Percentiles rank a stretch among this genome's conserved stretches.
Conservation (phyloP, 1,140 invertebrate genomes). For the Dendrolimus punctatus region DNA sequence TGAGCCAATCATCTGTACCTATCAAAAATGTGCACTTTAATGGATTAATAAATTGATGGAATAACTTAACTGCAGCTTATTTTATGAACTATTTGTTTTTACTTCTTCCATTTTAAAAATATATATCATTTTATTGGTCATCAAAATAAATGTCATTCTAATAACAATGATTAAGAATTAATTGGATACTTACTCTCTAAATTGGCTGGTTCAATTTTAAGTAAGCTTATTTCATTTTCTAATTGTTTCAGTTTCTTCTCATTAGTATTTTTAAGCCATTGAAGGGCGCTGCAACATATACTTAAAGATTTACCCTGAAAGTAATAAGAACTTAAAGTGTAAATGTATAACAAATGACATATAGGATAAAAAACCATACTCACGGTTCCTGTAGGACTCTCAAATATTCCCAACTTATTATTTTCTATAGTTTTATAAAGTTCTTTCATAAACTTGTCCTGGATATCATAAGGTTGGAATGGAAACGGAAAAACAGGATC, state of each 20-base stretch:
- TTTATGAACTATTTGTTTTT: too few species aligned
- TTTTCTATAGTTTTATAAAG: constrained; percentile 86
- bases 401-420: constrained; percentile 93
- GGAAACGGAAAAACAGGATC: constrained; percentile 85
- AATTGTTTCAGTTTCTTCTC: constrained; percentile 70
- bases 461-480: constrained; percentile 91
- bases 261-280: constrained; percentile 86
- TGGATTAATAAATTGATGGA: too few species aligned
- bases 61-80: too few species aligned
- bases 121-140: too few species aligned
- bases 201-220: constrained; percentile 71
- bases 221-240: constrained; percentile 64
- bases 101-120: too few species aligned
- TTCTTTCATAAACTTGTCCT: constrained; percentile 91
- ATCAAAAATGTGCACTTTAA: not conserved
- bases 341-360: not conserved
- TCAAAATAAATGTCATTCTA: too few species aligned
- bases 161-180: too few species aligned
- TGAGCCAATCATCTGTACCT: constrained; percentile 77
- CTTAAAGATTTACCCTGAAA: constrained; percentile 93
- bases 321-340: constrained; percentile 9
- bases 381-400: constrained; percentile 96
- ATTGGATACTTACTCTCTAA: not conserved
- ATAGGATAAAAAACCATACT: constrained; percentile 33
- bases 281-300: constrained; percentile 91